Base-by-base conservation (phyloP, 2,888 invertebrate species). In the Mechanitis messenoides region DNA sequence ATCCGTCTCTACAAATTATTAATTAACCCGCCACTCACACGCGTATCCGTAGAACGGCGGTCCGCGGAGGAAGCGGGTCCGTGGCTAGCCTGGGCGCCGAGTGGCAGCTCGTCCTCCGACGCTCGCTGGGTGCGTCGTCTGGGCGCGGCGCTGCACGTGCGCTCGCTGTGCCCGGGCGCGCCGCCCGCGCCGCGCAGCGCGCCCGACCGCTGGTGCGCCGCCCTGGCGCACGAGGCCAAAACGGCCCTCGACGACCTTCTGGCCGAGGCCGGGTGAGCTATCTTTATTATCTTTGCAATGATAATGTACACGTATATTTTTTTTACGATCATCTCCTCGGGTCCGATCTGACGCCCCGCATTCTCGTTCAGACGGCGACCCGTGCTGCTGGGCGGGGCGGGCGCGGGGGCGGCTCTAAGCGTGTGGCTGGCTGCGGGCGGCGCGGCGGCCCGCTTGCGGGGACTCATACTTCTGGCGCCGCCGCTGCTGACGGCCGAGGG, bases 381-480 rank as follows among this genome's bases (percentile, higher is more conserved):
- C 42, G 74, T 78, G 72, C 63, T 76, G 66, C 70, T 74, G 71
- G 74, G 79, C 65, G 81, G 81, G 28, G 74, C 67, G 64, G 78
- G 77, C 65, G 78, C 74, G 67, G 79, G 79, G 62, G 79, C 76
- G 35, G 68, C 74, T 55, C 66, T 76, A 68, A 68, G 68, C 58
- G 69, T 63, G 65, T 72, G 70, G 69, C 69, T 73, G 70, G 70
- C 67, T 65, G 67, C 66, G 60, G 70, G 69, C 56, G 69, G 66
- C 60, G 63, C 69, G 61, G 64, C 65, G 71, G 42, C 53, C 4
- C 47, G 60, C 58, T 72, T 74, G 74, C 75, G 77, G 45, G 94
- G 93, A 20, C 91, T 93, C 50, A 90, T 94, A 66, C 93, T 94
- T 75, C 85, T 94, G 62, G 94, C 94, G 53, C 94, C 94, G 76